A percentile compares a stretch with the other conserved stretches of the same genome.
These are phyloP conservation scores for Helicoverpa zea DNA, from an alignment of 1,140 invertebrate species.

Conservation along the genomic window DNA sequence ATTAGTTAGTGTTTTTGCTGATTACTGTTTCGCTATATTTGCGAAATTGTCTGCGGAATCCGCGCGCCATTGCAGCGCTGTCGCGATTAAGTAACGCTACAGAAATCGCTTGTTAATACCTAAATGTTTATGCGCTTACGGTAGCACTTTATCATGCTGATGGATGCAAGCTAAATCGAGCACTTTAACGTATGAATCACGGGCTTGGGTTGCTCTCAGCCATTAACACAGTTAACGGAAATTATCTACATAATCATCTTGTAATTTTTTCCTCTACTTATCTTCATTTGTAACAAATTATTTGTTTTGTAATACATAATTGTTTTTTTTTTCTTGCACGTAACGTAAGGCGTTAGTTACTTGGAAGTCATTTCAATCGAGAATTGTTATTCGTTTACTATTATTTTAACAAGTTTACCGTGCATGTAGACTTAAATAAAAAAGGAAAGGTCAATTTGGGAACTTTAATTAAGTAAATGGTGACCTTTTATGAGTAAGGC, in stretches of 20 bases:
- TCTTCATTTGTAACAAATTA: slow-evolving; percentile 20
- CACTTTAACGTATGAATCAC: slow-evolving; percentile 22
- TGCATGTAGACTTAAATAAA: not conserved
- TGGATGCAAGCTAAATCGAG: slow-evolving; percentile 22
- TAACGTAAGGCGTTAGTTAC: not conserved
- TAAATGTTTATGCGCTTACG: slow-evolving; percentile 6
- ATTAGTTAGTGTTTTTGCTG: slow-evolving; percentile 26
- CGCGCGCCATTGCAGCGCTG: slow-evolving; percentile 2
- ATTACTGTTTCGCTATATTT: slow-evolving; percentile 21
- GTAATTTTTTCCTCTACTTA: slow-evolving; percentile 11
- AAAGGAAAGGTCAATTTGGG: not conserved
- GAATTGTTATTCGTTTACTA: too few relatives aligned
- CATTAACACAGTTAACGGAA: slow-evolving; percentile 22
- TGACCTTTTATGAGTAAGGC: not conserved
- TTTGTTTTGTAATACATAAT: not conserved
- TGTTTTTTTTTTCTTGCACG: not conserved
- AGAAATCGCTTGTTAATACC: slow-evolving; percentile 34
- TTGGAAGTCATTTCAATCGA: too few relatives aligned
- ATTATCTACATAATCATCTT: slow-evolving; percentile 15
- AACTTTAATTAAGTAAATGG: slow-evolving; percentile 8
- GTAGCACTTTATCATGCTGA: slow-evolving; percentile 19
- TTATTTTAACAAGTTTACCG: not conserved
- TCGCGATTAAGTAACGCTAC: slow-evolving; percentile 28
- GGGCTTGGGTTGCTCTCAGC: slow-evolving; percentile 3
- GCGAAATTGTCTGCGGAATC: slow-evolving; percentile 36